These are phyloP conservation scores for Anoplolepis gracilipes DNA, from an alignment of 1,140 invertebrate species.

Conservation along the genomic window DNA sequence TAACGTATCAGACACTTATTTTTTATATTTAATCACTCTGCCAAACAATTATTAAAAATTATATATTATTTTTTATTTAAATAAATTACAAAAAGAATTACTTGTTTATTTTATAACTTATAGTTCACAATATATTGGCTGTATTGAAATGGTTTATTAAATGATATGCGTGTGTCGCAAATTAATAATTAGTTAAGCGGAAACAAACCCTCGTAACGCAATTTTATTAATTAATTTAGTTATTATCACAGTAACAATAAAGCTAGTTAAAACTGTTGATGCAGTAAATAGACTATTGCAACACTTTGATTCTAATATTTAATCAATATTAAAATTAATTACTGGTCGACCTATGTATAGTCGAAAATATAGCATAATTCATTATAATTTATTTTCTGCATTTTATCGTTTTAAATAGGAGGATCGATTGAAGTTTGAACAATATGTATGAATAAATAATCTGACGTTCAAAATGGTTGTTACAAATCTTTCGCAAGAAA, in stretches of 20 bases:
- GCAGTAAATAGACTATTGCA: not conserved
- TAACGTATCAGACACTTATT: not conserved
- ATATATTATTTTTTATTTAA: not conserved
- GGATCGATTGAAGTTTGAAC: not conserved
- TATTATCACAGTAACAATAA: not conserved
- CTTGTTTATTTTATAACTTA: not conserved
- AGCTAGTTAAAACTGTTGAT: constrained; percentile 16
- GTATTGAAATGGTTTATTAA: not conserved
- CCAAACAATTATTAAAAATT: not conserved
- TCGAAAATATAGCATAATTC: not conserved
- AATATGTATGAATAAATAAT: not conserved
- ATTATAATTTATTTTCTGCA: not conserved
- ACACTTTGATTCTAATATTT: constrained; percentile 13
- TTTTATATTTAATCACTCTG: not conserved
- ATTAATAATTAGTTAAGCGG: constrained; percentile 3
- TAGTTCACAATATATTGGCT: not conserved
- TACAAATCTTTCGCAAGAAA: not conserved
- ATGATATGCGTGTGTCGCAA: not conserved
- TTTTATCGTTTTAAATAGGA: not conserved
- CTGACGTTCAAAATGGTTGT: not conserved
- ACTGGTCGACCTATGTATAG: not conserved
- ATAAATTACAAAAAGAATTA: not conserved
- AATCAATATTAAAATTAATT: not conserved
- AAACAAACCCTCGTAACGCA: not conserved
- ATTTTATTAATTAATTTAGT: not conserved